Conservation (phyloP, 2,888 invertebrate genomes). For the Neuroscelio doddi region DNA sequence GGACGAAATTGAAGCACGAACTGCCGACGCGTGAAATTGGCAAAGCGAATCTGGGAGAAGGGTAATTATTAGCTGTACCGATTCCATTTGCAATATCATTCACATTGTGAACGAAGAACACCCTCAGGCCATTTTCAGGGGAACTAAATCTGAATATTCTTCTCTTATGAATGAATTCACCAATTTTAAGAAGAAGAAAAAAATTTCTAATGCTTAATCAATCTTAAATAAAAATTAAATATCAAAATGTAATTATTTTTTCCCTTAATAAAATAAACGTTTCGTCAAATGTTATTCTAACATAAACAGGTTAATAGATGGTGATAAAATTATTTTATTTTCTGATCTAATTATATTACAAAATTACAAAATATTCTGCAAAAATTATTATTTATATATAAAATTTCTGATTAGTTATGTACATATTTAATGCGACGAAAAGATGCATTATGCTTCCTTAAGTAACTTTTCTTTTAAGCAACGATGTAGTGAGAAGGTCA, state of each 20-base stretch:
- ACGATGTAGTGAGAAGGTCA: slow-evolving; percentile 21
- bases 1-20: slow-evolving; percentile 56
- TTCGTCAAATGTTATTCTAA: no score
- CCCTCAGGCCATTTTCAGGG: slow-evolving; percentile 41
- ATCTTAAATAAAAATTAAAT: no score
- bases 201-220: no score
- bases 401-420: slow-evolving; percentile 16
- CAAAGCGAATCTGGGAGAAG: slow-evolving; percentile 53
- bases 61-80: slow-evolving; percentile 68
- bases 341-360: no score
- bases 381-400: no score
- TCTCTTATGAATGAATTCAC: slow-evolving; percentile 19
- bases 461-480: slow-evolving; percentile 32
- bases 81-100: slow-evolving; percentile 54
- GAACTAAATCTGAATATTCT: slow-evolving; percentile 42
- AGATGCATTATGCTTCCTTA: slow-evolving; percentile 2
- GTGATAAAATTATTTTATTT: no score
- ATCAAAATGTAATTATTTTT: no score
- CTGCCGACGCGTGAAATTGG: slow-evolving; percentile 67
- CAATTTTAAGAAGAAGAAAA: neutral
- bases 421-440: slow-evolving; percentile 15
- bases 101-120: slow-evolving; percentile 31
- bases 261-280: no score
- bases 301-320: no score
- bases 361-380: no score